phyloP scores from a whole-genome alignment of 2,113 vertebrate species.

The Hipposideros armiger region DNA sequence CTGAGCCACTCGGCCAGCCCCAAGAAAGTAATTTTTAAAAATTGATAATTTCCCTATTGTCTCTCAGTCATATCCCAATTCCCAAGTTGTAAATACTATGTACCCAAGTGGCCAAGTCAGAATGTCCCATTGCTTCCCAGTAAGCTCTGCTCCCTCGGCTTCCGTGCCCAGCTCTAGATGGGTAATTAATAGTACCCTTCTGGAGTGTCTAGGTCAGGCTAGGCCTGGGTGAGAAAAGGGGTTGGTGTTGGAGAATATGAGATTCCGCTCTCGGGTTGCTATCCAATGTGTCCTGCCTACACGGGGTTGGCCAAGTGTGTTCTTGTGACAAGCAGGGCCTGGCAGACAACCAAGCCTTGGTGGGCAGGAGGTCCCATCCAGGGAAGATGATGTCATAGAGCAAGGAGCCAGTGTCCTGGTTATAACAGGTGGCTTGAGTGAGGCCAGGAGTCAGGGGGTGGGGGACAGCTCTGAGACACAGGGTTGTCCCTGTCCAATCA shows the following conservation, averaged over 20 bases:
- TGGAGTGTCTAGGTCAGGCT: background rate
- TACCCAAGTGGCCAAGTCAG: background rate
- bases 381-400: background rate
- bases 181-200: too few species aligned
- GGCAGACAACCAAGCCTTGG: background rate
- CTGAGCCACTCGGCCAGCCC: too few species aligned
- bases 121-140: background rate
- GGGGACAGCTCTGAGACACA: background rate
- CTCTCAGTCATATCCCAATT: background rate
- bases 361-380: background rate
- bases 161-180: background rate
- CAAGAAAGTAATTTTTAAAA: too few species aligned
- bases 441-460: background rate
- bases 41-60: too few species aligned
- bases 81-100: background rate
- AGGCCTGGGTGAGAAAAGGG: background rate
- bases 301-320: background rate
- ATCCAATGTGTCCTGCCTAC: background rate
- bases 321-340: too few species aligned
- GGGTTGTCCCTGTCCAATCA: background rate
- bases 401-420: background rate
- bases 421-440: background rate
- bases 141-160: accelerated
- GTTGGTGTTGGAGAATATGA: background rate
- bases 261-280: background rate